Conservation (phyloP, 2,797 vertebrate species). For the Neosilurus mollespiculum region DNA sequence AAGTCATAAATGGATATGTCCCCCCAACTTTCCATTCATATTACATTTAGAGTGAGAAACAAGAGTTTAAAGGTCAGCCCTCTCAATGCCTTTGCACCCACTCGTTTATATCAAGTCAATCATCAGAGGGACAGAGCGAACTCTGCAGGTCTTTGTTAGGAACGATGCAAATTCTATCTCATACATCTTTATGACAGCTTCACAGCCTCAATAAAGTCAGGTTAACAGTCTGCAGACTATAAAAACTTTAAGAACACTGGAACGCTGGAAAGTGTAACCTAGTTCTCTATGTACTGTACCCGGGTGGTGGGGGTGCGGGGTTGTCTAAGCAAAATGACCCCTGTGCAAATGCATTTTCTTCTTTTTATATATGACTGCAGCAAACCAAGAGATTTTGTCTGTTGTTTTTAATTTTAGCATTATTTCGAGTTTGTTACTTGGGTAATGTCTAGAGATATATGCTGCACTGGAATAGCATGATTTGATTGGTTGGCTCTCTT, state of each 20-base stretch:
- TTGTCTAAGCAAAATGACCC: not conserved
- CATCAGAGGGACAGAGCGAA: not conserved
- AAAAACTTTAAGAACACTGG: constrained; percentile 23
- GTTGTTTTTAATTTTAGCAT: too few species aligned
- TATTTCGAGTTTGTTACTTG: too few species aligned
- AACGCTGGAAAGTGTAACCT: constrained; percentile 8
- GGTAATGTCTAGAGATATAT: too few species aligned
- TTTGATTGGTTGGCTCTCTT: too few species aligned
- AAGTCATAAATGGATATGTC: not conserved
- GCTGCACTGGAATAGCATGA: too few species aligned
- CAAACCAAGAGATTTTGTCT: too few species aligned
- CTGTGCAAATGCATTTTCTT: not conserved
- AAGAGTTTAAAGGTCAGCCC: constrained; percentile 23
- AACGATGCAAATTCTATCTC: constrained; percentile 21
- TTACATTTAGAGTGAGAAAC: constrained; percentile 6
- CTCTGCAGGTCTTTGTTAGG: constrained; percentile 16
- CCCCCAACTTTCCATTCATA: not conserved
- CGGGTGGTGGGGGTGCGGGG: too few species aligned
- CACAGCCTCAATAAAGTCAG: not conserved
- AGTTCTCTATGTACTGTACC: not conserved
- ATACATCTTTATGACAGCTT: constrained; percentile 25
- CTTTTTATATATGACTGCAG: too few species aligned
- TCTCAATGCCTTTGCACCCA: not conserved
- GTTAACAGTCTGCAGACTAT: constrained; percentile 12
- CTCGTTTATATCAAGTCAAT: constrained; percentile 3